Evolutionary conservation across 2,888 invertebrate genomes (phyloP).

Genomic region (Caradrina kadenii): DNA sequence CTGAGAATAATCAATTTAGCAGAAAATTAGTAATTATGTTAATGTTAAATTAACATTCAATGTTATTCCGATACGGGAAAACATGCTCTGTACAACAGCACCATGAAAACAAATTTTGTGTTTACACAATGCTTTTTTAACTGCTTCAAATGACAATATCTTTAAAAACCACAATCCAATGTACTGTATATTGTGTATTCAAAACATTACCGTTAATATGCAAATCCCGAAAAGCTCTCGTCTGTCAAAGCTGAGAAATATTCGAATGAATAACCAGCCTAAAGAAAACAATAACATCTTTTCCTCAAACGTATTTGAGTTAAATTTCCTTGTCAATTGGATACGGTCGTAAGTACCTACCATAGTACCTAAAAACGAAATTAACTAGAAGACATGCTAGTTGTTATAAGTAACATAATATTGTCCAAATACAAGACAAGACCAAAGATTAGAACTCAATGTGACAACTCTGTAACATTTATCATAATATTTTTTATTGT

Average conservation of each 20-base stretch:
- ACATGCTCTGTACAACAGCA: background rate
- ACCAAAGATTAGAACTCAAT: conserved; percentile 1
- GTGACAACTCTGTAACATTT: too few relatives aligned
- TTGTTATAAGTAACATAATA: too few relatives aligned
- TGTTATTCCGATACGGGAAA: background rate
- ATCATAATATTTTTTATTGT: too few relatives aligned
- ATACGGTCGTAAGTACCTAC: too few relatives aligned
- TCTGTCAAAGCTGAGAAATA: background rate
- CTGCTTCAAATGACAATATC: background rate
- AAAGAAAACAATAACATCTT: background rate
- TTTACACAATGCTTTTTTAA: background rate
- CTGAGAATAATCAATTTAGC: background rate
- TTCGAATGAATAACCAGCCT: conserved; percentile 6
- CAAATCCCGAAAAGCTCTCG: background rate
- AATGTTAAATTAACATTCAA: background rate
- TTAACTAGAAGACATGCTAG: too few relatives aligned
- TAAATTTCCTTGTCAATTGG: too few relatives aligned
- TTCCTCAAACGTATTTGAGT: too few relatives aligned
- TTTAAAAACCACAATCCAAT: background rate
- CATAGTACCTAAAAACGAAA: too few relatives aligned
- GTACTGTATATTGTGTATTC: background rate
- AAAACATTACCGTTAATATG: background rate
- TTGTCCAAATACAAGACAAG: background rate
- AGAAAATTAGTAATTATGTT: background rate
- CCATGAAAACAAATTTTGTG: conserved; percentile 2